Base-by-base conservation (phyloP, 2,113 vertebrate genomes). In the Casuarius casuarius region DNA sequence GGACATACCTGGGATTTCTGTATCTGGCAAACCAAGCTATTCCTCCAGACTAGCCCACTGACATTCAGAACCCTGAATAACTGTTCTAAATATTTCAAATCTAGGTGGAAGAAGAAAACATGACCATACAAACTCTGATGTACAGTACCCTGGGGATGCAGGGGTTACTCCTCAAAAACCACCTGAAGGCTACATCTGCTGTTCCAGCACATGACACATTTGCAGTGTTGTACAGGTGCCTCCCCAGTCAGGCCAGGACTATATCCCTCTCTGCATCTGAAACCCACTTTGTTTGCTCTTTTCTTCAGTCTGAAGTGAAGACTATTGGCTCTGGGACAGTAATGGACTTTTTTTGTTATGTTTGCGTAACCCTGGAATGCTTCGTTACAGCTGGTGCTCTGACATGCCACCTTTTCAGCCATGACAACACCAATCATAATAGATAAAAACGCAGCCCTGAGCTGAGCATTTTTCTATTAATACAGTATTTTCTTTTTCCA, bases 121-220 rank as follows among this genome's bases (percentile, higher is more conserved):
- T 0, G 29, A 19, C 38, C 38, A 18, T 63, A 78, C 70, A 46
- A 92, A 86, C 52, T 61, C 75, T 56, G 23, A 44, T 6, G 25
- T 33, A 9, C 17, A 42, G 63, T 25, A 48, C 6, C 25, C 5
- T 46, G 44, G 2, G 23, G 35, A 38, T 12, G 5, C 46, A 58
- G 67, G 52, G 26, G 18, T 8, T 71, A 51, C 74, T 81, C 51
- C 58, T 79, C 58, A 1, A 3, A 5, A 31, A 52, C 48, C 73
- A 51, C 4, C 56, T 9, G 2, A 48, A 51, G 80, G 40, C 51
- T 28, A 0, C 1, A 0, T 22, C 33, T 67, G 9, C 22, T 51
- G 5, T 75, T 42, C 33, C 52, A 40, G 18, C 22, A 3, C 1
- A 0, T 11, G 61, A 3, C 2, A 0, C 3, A 15, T 31, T 61